phyloP scores from a whole-genome alignment of 1,140 invertebrate genomes.

The Drosophila prosaltans region DNA sequence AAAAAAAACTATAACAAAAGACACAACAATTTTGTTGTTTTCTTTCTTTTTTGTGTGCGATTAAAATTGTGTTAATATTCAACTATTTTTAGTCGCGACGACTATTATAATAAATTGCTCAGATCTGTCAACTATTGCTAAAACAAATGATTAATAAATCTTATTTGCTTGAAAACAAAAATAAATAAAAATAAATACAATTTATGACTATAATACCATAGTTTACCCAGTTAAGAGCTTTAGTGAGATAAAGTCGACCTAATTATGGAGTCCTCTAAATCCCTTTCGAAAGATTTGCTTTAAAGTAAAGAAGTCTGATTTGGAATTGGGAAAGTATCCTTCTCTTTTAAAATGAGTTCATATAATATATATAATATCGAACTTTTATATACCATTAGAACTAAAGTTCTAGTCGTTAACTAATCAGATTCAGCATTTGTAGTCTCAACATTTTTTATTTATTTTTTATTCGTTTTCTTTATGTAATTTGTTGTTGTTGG shows the following conservation, averaged over 20 bases:
- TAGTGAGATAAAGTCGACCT: background rate
- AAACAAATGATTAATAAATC: constrained; percentile 8
- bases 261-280: background rate
- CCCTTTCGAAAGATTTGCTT: too few relatives aligned
- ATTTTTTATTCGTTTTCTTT: constrained; percentile 23
- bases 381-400: too few relatives aligned
- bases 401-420: too few relatives aligned
- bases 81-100: background rate
- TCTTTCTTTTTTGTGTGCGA: background rate
- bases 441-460: background rate
- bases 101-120: background rate
- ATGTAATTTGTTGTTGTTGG: constrained; percentile 8
- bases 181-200: background rate
- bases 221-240: background rate
- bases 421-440: background rate
- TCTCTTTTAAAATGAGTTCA: too few relatives aligned
- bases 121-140: background rate
- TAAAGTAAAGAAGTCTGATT: too few relatives aligned
- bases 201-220: background rate
- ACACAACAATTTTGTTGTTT: background rate
- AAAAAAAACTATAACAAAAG: constrained; percentile 24
- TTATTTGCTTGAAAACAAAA: background rate
- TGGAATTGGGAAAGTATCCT: too few relatives aligned
- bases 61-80: background rate
- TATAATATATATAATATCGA: too few relatives aligned